Percentiles rank a stretch among this genome's conserved stretches.
Conservation (phyloP, 2,888 invertebrate species). For the Caenorhabditis japonica region DNA sequence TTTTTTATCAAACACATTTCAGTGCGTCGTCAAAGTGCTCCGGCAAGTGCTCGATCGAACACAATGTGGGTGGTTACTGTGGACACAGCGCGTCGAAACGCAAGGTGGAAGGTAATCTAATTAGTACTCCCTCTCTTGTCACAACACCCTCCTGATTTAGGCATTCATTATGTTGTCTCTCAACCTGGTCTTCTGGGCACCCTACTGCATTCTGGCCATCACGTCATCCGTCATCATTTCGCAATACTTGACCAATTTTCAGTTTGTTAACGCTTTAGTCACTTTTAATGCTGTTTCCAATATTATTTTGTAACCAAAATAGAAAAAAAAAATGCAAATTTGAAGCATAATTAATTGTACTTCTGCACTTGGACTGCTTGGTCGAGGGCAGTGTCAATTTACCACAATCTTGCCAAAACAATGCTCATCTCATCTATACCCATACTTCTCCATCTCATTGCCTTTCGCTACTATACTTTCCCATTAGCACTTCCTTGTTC, state of each 20-base stretch:
- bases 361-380: too few relatives aligned
- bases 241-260: slow-evolving; percentile 52
- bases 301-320: slow-evolving; percentile 49
- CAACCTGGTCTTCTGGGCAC: slow-evolving; percentile 66
- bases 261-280: slow-evolving; percentile 63
- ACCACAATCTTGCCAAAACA: slow-evolving; percentile 12
- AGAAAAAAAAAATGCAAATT: too few relatives aligned
- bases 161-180: slow-evolving; percentile 63
- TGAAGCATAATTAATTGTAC: too few relatives aligned
- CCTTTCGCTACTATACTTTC: slow-evolving; percentile 7
- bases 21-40: slow-evolving; percentile 40
- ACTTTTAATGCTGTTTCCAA: slow-evolving; percentile 65
- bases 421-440: neutral
- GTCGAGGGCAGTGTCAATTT: slow-evolving; percentile 6
- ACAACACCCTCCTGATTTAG: slow-evolving; percentile 34
- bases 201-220: slow-evolving; percentile 62
- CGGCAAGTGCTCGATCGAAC: slow-evolving; percentile 42
- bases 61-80: slow-evolving; percentile 56
- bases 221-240: slow-evolving; percentile 51
- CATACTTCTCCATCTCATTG: neutral
- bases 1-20: slow-evolving; percentile 1
- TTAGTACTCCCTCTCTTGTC: neutral
- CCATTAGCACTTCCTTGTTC: slow-evolving; percentile 18
- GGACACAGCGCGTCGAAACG: slow-evolving; percentile 53
- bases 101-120: slow-evolving; percentile 49